phyloP scores from a whole-genome alignment of 2,113 vertebrate species.

The Paramisgurnus dabryanus region DNA sequence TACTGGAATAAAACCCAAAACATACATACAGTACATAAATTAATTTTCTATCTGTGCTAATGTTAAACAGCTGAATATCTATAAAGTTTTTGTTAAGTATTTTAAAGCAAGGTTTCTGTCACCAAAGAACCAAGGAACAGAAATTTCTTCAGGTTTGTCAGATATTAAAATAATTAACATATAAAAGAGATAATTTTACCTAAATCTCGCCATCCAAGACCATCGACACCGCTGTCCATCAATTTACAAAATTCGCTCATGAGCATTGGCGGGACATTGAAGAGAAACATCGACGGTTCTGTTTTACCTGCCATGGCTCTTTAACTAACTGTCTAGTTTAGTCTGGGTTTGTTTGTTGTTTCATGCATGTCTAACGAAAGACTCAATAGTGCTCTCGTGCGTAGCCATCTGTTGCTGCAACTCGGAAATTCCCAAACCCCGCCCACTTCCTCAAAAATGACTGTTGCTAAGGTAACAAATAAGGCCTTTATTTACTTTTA shows the following conservation, averaged over 20 bases:
- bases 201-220: conserved; percentile 76
- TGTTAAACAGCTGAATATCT: too few species aligned
- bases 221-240: conserved; percentile 74
- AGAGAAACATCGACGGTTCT: conserved; percentile 61
- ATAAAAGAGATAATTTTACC: conserved; percentile 66
- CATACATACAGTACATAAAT: too few species aligned
- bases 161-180: background rate
- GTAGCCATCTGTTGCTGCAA: conserved; percentile 21
- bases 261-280: conserved; percentile 70
- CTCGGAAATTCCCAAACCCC: conserved; percentile 51
- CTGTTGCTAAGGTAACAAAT: too few species aligned
- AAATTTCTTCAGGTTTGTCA: too few species aligned
- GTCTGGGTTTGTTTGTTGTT: background rate
- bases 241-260: conserved; percentile 71
- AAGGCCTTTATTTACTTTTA: too few species aligned
- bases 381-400: background rate
- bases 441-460: conserved; percentile 44
- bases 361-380: too few species aligned
- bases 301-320: conserved; percentile 46
- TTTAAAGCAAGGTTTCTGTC: too few species aligned
- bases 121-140: too few species aligned
- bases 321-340: too few species aligned
- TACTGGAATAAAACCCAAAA: too few species aligned
- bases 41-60: too few species aligned
- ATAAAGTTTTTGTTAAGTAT: too few species aligned